Evolutionary conservation across 2,888 invertebrate species (phyloP), one percentile per base, ranked within the genome.

Genomic region (Zygaena filipendulae): DNA sequence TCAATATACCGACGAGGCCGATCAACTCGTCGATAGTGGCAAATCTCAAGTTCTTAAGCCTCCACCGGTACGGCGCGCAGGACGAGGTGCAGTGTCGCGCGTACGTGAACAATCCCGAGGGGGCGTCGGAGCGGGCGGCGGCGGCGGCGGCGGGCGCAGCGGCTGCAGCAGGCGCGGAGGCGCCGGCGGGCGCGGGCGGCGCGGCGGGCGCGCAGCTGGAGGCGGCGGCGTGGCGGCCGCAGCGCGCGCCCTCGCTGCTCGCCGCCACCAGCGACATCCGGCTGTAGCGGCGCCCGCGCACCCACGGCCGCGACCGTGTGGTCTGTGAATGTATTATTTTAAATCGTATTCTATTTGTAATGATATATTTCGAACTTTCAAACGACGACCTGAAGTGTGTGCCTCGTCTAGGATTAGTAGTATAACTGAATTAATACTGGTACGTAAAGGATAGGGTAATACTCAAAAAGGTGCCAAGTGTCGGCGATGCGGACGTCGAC

Each of bases 401-500:
- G 68, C 67, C 68, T 69, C 64, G 59, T 58, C 47, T 63, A 64
- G 66, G n/a, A n/a, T 51, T 52, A 39, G 52, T 61, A 62, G 59
- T 48, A 36, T 42, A 16, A 16, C 46, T 44, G 49, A 47, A 46
- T 41, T 56, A 54, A 53, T 55, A 51, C 50, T 48, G 54, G 38
- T 56, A 54, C 42, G 53, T 57, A 49, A 49, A 47, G 46, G 42
- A 54, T 62, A 58, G 66, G 54, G 56, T 69, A 56, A 74, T 74
- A 72, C 74, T 74, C 72, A 72, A 74, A 57, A 64, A 61, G 67
- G 70, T 69, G 68, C 59, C 61, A 59, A 61, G 56, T 46, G 47
- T 38, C 39, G 43, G 47, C 42, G 34, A 11, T 46, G 52, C 49
- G 48, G 45, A 33, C 23, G 47, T 47, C 57, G 52, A 50, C 54